Evolutionary conservation across 2,797 vertebrate species (phyloP).

Genomic region (Pseudochirops corinnae): DNA sequence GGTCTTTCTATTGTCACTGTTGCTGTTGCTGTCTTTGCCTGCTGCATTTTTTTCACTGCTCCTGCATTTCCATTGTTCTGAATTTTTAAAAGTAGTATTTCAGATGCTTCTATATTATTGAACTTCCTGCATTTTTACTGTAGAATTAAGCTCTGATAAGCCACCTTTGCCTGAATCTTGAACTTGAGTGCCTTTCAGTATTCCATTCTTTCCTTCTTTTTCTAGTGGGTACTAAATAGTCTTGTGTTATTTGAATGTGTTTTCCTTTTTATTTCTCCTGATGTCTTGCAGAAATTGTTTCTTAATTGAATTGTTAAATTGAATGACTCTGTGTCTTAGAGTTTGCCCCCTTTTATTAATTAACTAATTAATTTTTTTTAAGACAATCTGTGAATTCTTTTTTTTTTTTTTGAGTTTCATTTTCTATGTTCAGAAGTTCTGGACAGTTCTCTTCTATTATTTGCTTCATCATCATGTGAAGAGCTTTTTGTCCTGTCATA

Average conservation of each 20-base stretch:
- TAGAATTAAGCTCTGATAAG: background rate
- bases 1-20: background rate
- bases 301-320: background rate
- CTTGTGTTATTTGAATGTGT: background rate
- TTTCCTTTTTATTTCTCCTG: background rate
- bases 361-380: background rate
- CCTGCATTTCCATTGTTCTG: background rate
- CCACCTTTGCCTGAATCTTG: background rate
- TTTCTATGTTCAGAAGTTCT: background rate
- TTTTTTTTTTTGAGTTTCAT: background rate
- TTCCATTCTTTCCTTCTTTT: background rate
- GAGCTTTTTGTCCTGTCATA: background rate
- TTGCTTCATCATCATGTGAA: background rate
- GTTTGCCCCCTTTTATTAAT: background rate
- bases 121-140: background rate
- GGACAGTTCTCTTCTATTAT: background rate
- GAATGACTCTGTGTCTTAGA: background rate
- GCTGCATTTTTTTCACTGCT: background rate
- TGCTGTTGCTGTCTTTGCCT: background rate
- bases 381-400: background rate
- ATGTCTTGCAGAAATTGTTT: background rate
- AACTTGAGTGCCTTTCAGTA: background rate
- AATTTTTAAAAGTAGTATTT: background rate
- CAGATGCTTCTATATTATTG: background rate
- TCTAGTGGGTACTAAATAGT: background rate